These are phyloP conservation scores for Phodopus roborovskii DNA, from an alignment of 2,113 vertebrate genomes.

Conservation along the genomic window DNA sequence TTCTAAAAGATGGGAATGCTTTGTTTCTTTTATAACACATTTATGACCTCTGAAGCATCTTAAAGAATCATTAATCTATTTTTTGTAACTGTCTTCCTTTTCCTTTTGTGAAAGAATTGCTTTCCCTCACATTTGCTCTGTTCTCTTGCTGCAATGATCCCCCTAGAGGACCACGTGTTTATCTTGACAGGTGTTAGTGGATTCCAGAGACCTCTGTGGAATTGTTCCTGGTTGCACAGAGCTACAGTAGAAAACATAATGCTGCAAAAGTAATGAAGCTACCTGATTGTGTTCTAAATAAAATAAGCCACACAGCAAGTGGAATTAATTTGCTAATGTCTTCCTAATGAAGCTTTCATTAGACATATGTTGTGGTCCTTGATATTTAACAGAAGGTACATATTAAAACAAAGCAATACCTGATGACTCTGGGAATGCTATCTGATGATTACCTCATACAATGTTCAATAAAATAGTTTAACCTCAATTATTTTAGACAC, in stretches of 20 bases:
- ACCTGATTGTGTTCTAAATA: slow-evolving; percentile 86
- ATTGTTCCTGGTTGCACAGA: slow-evolving; percentile 84
- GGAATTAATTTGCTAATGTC: slow-evolving; percentile 86
- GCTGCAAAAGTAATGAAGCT: slow-evolving; percentile 87
- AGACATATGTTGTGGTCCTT: slow-evolving; percentile 83
- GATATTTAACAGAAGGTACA: slow-evolving; percentile 71
- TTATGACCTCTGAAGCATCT: slow-evolving; percentile 76
- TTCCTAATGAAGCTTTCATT: slow-evolving; percentile 87
- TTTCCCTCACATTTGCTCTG: slow-evolving; percentile 81
- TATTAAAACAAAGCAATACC: slow-evolving; percentile 68
- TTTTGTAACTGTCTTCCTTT: slow-evolving; percentile 20
- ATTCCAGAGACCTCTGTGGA: slow-evolving; percentile 84
- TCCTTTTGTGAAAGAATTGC: slow-evolving; percentile 77
- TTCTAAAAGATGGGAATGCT: slow-evolving; percentile 72
- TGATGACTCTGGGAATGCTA: slow-evolving; percentile 51
- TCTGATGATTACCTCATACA: not conserved
- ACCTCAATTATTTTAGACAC: slow-evolving; percentile 30
- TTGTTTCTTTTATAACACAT: slow-evolving; percentile 68
- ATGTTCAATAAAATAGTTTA: slow-evolving; percentile 60
- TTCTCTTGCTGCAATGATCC: slow-evolving; percentile 84
- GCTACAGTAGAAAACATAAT: slow-evolving; percentile 86
- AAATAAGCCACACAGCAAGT: slow-evolving; percentile 82
- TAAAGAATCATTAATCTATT: slow-evolving; percentile 82
- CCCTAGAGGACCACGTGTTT: slow-evolving; percentile 86
- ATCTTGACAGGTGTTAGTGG: slow-evolving; percentile 89